These are phyloP conservation scores for Lethenteron camtschaticum DNA, from an alignment of 2,113 vertebrate genomes.

Conservation along the genomic window DNA sequence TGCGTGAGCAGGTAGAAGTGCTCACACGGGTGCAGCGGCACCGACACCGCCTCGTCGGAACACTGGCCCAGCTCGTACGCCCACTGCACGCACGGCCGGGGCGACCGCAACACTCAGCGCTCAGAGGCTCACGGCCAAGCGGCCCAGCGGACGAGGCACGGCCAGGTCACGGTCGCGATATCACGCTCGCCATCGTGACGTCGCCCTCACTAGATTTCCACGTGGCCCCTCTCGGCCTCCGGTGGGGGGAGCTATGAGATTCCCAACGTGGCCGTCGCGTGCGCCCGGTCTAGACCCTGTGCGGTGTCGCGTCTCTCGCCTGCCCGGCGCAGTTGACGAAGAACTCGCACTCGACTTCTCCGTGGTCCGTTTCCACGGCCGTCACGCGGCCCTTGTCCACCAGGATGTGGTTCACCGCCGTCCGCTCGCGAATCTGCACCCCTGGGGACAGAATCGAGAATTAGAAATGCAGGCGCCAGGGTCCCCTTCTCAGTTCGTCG, in stretches of 20 bases:
- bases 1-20: constrained; percentile 94
- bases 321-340: constrained; percentile 95
- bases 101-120: too few species aligned
- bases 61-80: constrained; percentile 83
- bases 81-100: constrained; percentile 36
- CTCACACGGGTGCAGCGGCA: constrained; percentile 84
- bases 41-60: constrained; percentile 52
- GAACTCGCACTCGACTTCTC: constrained; percentile 62
- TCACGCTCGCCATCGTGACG: too few species aligned
- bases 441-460: constrained; percentile 25
- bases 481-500: too few species aligned
- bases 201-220: too few species aligned
- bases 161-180: too few species aligned
- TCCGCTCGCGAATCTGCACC: constrained; percentile 61
- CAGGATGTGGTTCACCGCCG: constrained; percentile 51
- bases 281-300: too few species aligned
- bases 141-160: too few species aligned
- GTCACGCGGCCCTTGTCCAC: constrained; percentile 49
- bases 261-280: too few species aligned
- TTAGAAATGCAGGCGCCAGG: not conserved
- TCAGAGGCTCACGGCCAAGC: too few species aligned
- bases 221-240: too few species aligned
- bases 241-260: too few species aligned
- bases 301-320: constrained; percentile 21
- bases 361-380: constrained; percentile 65